A percentile compares a stretch with the other conserved stretches of the same genome.
Evolutionary conservation across 2,797 vertebrate genomes (phyloP).

Genomic region (Phataginus tetradactyla): DNA sequence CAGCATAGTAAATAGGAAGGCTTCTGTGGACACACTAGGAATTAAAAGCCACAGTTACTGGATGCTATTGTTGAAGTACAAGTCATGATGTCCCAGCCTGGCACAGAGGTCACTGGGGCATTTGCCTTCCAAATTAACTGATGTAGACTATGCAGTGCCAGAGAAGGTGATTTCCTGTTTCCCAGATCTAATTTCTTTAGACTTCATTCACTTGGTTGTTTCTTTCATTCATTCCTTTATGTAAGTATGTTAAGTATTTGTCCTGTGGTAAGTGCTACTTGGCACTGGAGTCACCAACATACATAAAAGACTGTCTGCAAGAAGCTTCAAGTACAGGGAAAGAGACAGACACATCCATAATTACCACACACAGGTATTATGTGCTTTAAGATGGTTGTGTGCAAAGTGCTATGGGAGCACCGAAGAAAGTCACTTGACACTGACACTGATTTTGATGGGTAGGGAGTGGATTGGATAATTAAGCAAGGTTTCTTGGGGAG

Average conservation of each 20-base stretch:
- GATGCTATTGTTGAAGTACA: background rate
- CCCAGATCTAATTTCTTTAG: conserved; percentile 28
- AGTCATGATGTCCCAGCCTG: background rate
- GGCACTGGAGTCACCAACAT: background rate
- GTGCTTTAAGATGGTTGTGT: background rate
- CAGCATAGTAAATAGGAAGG: background rate
- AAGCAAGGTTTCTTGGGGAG: background rate
- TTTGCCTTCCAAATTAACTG: conserved; percentile 45
- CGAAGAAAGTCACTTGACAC: background rate
- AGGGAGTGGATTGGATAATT: background rate
- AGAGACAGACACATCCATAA: background rate
- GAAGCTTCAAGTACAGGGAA: background rate
- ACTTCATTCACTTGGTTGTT: background rate
- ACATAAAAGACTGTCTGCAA: background rate
- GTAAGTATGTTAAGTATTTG: background rate
- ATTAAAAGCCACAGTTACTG: conserved; percentile 61
- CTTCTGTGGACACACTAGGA: background rate
- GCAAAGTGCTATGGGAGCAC: background rate
- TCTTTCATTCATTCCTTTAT: background rate
- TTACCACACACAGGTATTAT: background rate
- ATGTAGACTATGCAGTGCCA: background rate
- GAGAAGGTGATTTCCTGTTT: conserved; percentile 28
- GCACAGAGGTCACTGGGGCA: background rate
- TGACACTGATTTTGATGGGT: background rate
- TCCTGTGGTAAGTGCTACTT: background rate